Base-by-base conservation (phyloP, 2,113 vertebrate species). In the Neogobius melanostomus region DNA sequence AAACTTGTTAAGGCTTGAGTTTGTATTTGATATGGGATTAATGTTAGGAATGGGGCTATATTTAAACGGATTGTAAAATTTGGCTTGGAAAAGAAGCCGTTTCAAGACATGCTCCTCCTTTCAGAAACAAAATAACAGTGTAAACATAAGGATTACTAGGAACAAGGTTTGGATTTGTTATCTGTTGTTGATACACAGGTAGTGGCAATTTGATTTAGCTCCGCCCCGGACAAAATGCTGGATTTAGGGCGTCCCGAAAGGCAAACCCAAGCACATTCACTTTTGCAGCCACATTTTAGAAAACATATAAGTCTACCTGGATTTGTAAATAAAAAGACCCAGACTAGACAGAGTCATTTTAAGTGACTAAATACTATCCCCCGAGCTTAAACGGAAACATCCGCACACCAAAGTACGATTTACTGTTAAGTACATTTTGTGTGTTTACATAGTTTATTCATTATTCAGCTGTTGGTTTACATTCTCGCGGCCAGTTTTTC, bases 381-480 rank as follows among this genome's bases (percentile, higher is more conserved):
- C 8, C 28, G 11, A 57, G 1, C 10, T 42, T 7, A 36, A 36
- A 57, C 14, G 28, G 21, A 57, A 42, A 36, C 21, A 12, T 12
- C 21, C 11, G 21, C 12, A 12, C 16, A 12, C 16, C 15, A 57
- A 57, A 16, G 21, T 51, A 46, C 21, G 42, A 81, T 72, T 56
- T 59, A 2, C 0, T 6, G 8, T 59, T 61, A 5, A 44, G 54
- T 1, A 45, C 8, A 0, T 50, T 67, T 67, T 56, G 17, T 12
- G 15, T 64, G 62, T 64, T 64, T 64, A 64, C 62, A 64, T 64
- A 46, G 61, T 64, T 64, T 64, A 12, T 12, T 64, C 28, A 71
- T 1, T 8, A 43, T 69, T 66, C 53, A 52, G 57, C 57, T 57
- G 28, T 9, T 56, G 14, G 69, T 76, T 75, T 72, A 68, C 66